Base-by-base conservation (phyloP, 1,140 invertebrate genomes). In the Bombus balteatus region DNA sequence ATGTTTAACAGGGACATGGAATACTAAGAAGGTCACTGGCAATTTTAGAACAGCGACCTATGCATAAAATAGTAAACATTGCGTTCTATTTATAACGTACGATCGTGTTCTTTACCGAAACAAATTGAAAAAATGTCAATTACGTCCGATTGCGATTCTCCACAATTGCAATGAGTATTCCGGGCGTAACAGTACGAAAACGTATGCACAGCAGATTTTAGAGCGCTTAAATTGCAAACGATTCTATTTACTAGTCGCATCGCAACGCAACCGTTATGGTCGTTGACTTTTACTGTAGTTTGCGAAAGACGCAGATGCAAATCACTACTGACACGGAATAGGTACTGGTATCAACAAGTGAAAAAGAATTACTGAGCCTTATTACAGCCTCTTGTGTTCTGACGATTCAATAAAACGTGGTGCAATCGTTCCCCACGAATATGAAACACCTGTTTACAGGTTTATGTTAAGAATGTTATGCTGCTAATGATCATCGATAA, bases 171-270 rank as follows among this genome's bases (percentile, higher is more conserved):
- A 37, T 47, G 37, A 70, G 47, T 66, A 83, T 53, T 53, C 81
- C 39, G 5, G 47, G 28, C 32, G 71, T 65, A 76, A n/a, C 59
- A 39, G 25, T 34, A 70, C 62, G 59, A 39, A 39, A 47, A 10
- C n/a, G 18, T 22, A 68, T 25, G 25, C 5, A 57, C 41, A 37
- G 76, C 32, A 62, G 32, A 84, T 85, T 72, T 85, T 53, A 72
- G 68, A 53, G 8, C 53, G 53, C 41, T 85, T 47, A 85, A 85
- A 39, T 80, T 73, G 53, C 83, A 80, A 80, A 85, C 83, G 77
- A 72, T 85, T 80, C 83, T 85, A 80, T 85, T 85, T 86, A 82
- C 79, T 47, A 37, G 84, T 86, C 80, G 84, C 79, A 86, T 75
- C 65, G 83, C 68, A 41, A 85, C 57, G 76, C 62, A 62, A 88